Evolutionary conservation across 1,140 invertebrate species (phyloP).

Genomic region (Oscheius sp.): DNA sequence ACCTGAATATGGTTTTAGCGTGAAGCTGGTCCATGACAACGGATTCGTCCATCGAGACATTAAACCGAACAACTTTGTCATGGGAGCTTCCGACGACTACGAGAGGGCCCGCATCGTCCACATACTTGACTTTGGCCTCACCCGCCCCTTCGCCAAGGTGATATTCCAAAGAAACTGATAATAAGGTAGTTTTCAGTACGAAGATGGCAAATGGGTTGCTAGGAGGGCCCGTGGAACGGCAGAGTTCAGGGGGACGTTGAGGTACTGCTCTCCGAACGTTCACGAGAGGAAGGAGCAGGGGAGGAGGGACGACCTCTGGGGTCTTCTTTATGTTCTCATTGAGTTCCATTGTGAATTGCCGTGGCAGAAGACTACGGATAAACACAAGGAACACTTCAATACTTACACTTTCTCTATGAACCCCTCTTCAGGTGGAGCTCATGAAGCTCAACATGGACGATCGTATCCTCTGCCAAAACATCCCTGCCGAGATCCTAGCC

Average conservation of each 20-base stretch:
- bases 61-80: slow-evolving; percentile 50
- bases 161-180: too few relatives aligned
- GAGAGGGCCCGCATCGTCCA: slow-evolving; percentile 38
- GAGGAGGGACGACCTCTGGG: slow-evolving; percentile 51
- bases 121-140: slow-evolving; percentile 40
- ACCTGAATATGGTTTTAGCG: too few relatives aligned
- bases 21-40: slow-evolving; percentile 36
- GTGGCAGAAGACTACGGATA: slow-evolving; percentile 47
- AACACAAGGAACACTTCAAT: too few relatives aligned
- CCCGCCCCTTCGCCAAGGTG: slow-evolving; percentile 1
- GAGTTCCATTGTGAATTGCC: slow-evolving; percentile 50
- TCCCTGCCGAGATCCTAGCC: slow-evolving; percentile 23
- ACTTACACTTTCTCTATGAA: too few relatives aligned
- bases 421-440: too few relatives aligned
- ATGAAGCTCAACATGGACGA: slow-evolving; percentile 42
- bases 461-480: slow-evolving; percentile 27
- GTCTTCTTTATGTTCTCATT: slow-evolving; percentile 47
- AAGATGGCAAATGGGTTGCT: slow-evolving; percentile 34
- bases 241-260: slow-evolving; percentile 49
- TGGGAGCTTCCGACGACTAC: slow-evolving; percentile 36
- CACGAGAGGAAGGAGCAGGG: slow-evolving; percentile 45
- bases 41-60: slow-evolving; percentile 45
- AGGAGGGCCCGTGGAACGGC: slow-evolving; percentile 42
- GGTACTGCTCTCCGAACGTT: slow-evolving; percentile 47
- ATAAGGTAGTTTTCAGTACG: too few relatives aligned